Conservation (phyloP, 2,888 invertebrate species). For the Zygothrica quintamaculata region DNA sequence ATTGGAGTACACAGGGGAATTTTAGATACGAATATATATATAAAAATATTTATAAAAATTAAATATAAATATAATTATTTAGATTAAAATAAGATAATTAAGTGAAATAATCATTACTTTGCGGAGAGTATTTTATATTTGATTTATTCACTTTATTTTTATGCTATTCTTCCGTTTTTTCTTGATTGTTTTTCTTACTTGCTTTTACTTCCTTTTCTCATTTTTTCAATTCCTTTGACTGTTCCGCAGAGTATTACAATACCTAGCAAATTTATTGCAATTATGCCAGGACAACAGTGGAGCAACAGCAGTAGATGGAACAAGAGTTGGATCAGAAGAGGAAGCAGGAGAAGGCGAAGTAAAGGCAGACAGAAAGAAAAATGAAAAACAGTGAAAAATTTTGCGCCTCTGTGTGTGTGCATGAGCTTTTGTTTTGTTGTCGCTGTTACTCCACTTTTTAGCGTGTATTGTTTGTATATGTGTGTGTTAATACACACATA, state of each 20-base stretch:
- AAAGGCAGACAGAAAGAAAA: slow-evolving; percentile 23
- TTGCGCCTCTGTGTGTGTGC: slow-evolving; percentile 11
- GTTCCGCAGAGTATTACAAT: slow-evolving; percentile 22
- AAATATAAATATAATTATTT: not conserved
- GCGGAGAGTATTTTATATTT: not conserved
- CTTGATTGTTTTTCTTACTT: slow-evolving; percentile 21
- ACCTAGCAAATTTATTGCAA: slow-evolving; percentile 66
- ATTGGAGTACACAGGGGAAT: slow-evolving; percentile 2
- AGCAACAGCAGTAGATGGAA: slow-evolving; percentile 29
- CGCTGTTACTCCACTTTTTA: slow-evolving; percentile 64
- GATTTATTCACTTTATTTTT: not conserved
- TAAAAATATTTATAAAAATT: not conserved
- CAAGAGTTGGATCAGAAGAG: slow-evolving; percentile 9
- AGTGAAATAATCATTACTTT: not conserved
- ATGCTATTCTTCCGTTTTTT: slow-evolving; percentile 1
- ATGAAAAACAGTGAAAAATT: not conserved
- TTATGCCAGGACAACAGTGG: slow-evolving; percentile 52
- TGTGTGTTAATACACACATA: not conserved
- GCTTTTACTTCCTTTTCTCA: slow-evolving; percentile 22
- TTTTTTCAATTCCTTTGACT: slow-evolving; percentile 41
- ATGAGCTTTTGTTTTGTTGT: slow-evolving; percentile 47
- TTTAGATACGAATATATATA: slow-evolving; percentile 4
- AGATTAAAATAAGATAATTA: not conserved
- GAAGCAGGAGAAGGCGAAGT: slow-evolving; percentile 6
- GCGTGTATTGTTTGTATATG: slow-evolving; percentile 20